A percentile compares a stretch with the other conserved stretches of the same genome.
phyloP scores from a whole-genome alignment of 2,888 invertebrate species.

The Brachynemurus nebulosus region DNA sequence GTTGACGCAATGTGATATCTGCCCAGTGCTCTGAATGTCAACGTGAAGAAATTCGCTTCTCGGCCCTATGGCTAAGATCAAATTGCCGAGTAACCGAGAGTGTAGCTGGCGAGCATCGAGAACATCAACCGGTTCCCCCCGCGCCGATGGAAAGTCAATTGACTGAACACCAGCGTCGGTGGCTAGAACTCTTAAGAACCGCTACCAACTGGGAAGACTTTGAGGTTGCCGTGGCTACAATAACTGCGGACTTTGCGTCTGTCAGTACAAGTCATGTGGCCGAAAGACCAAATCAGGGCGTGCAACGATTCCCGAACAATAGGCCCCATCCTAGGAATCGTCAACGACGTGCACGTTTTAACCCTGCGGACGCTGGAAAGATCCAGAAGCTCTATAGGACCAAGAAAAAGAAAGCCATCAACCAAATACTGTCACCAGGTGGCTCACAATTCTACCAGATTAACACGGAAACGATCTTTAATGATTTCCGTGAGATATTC shows the following conservation, averaged over 20 bases:
- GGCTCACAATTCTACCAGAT: no score
- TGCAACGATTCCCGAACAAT: background rate
- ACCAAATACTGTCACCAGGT: background rate
- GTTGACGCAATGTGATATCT: no score
- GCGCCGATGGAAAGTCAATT: background rate
- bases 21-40: no score
- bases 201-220: background rate
- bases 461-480: no score
- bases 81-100: background rate
- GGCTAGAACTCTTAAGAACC: background rate
- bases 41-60: no score
- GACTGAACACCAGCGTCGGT: background rate
- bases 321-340: background rate
- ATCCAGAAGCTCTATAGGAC: background rate
- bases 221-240: background rate
- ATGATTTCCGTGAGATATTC: no score
- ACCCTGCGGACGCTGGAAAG: background rate
- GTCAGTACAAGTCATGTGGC: background rate
- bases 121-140: background rate
- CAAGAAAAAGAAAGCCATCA: background rate
- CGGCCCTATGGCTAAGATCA: no score
- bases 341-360: background rate
- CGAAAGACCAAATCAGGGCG: background rate
- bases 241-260: background rate
- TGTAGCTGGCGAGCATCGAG: background rate